Percentiles rank a stretch among this genome's conserved stretches.
These are phyloP conservation scores for Actenoides hombroni DNA, from an alignment of 2,113 vertebrate genomes.

Conservation along the genomic window DNA sequence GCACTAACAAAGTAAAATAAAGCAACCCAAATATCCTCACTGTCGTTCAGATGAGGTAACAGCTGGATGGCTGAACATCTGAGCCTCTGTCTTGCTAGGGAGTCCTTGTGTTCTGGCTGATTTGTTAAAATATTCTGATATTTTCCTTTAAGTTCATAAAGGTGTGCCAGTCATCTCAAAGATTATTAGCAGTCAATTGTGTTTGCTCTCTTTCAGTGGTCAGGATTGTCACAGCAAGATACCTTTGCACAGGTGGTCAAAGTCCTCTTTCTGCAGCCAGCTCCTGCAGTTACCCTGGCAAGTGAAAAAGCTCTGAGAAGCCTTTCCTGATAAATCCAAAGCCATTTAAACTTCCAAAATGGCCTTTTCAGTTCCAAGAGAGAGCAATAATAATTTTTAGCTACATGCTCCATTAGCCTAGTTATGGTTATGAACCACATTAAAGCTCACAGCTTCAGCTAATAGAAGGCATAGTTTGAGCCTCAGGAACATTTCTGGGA, in stretches of 20 bases:
- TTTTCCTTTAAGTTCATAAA: not conserved
- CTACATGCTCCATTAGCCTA: slow-evolving; percentile 12
- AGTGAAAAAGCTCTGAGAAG: not conserved
- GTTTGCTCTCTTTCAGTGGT: not conserved
- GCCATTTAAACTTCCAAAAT: not conserved
- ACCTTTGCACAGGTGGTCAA: not conserved
- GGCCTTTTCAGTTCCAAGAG: not conserved
- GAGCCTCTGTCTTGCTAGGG: not conserved
- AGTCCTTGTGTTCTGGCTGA: not conserved
- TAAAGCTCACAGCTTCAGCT: slow-evolving; percentile 4
- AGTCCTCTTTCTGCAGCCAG: not conserved
- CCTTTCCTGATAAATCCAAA: not conserved
- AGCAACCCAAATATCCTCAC: not conserved
- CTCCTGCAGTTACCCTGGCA: not conserved
- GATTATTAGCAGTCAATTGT: not conserved
- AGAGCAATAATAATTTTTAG: slow-evolving; percentile 16
- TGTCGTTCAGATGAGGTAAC: not conserved
- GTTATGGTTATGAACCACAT: slow-evolving; percentile 1
- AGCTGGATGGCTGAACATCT: not conserved
- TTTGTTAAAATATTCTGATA: not conserved
- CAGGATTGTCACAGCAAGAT: not conserved
- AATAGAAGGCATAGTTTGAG: slow-evolving; percentile 21
- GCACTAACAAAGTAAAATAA: not conserved
- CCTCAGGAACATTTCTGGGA: not conserved
- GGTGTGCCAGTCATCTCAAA: not conserved